These are phyloP conservation scores for Laupala kohalensis DNA, from an alignment of 1,140 invertebrate genomes.

Conservation along the genomic window DNA sequence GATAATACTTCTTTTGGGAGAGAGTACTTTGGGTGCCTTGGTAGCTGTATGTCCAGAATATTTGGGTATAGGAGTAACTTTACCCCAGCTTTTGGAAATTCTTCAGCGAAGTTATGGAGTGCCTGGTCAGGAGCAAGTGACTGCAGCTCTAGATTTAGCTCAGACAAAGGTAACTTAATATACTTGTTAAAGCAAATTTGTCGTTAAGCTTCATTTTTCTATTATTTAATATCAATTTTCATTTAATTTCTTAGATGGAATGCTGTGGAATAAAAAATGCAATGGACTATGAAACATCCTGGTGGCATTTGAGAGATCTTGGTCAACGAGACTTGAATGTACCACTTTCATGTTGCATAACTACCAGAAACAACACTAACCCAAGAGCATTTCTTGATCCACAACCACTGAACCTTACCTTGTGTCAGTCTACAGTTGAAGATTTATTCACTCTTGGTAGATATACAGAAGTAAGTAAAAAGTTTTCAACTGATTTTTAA, in stretches of 20 bases:
- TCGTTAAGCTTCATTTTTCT: background rate
- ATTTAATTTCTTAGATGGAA: constrained; percentile 52
- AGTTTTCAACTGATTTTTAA: background rate
- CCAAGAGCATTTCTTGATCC: constrained; percentile 57
- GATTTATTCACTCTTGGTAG: constrained; percentile 44
- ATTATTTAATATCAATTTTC: too few relatives aligned
- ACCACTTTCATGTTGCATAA: constrained; percentile 63
- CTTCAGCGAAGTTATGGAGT: constrained; percentile 63
- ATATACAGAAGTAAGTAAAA: constrained; percentile 37
- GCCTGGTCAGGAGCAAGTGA: constrained; percentile 56
- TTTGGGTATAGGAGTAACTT: constrained; percentile 52
- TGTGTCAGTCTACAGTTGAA: constrained; percentile 53
- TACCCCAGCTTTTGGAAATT: constrained; percentile 47
- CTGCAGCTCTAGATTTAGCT: constrained; percentile 62
- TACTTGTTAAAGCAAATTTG: background rate
- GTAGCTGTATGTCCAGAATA: constrained; percentile 68
- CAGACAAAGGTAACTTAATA: constrained; percentile 42
- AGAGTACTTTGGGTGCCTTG: constrained; percentile 55
- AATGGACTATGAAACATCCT: constrained; percentile 66
- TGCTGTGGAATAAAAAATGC: constrained; percentile 72
- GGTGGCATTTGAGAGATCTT: constrained; percentile 61
- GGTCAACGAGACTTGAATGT: constrained; percentile 55
- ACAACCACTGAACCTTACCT: constrained; percentile 48
- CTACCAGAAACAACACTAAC: constrained; percentile 42
- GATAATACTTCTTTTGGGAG: constrained; percentile 49